phyloP scores from a whole-genome alignment of 2,113 vertebrate genomes.

The Hemibagrus wyckioides region DNA sequence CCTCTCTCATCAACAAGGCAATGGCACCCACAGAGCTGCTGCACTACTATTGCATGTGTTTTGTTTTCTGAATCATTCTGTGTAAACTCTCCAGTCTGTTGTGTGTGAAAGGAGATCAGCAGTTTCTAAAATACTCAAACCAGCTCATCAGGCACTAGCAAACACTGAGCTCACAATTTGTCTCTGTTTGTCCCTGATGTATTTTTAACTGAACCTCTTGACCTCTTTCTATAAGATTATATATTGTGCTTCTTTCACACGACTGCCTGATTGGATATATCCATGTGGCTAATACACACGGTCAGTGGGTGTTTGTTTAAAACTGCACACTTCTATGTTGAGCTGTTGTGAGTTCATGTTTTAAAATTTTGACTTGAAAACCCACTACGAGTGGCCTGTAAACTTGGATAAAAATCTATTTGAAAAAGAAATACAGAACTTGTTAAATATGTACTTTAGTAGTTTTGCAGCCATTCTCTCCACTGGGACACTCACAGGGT shows the following conservation, averaged over 20 bases:
- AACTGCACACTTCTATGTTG: neutral
- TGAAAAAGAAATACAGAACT: neutral
- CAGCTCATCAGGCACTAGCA: neutral
- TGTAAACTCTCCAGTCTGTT: neutral
- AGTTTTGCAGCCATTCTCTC: neutral
- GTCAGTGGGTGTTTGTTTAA: neutral
- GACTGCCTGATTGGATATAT: neutral
- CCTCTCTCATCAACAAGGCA: neutral
- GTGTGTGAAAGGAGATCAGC: neutral
- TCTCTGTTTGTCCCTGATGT: neutral
- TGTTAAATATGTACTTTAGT: neutral
- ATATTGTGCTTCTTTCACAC: neutral
- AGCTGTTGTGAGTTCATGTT: neutral
- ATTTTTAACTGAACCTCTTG: neutral
- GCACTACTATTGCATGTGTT: neutral
- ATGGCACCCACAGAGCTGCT: neutral
- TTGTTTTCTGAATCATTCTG: neutral
- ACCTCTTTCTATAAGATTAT: neutral
- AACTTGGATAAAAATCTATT: neutral
- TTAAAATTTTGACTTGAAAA: neutral
- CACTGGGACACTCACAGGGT: neutral
- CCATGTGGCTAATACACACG: neutral
- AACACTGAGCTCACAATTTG: neutral
- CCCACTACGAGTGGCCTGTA: neutral
- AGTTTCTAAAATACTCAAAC: neutral